Percentiles rank a stretch among this genome's conserved stretches.
Evolutionary conservation across 2,797 vertebrate species (phyloP).

Genomic region (Esox lucius): DNA sequence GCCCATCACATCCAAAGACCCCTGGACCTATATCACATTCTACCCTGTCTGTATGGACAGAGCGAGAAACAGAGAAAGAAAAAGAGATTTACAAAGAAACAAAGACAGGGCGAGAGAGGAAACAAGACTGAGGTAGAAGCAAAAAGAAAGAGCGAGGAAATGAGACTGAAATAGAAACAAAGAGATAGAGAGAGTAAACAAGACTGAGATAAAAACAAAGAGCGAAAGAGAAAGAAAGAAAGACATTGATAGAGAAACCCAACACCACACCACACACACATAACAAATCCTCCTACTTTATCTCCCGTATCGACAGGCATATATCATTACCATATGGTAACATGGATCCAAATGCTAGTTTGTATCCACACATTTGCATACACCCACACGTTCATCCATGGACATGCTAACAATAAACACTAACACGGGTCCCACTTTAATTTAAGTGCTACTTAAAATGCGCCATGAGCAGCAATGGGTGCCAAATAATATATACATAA

Average conservation of each 20-base stretch:
- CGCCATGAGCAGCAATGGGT: neutral
- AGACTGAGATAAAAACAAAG: neutral
- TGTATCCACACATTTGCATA: slow-evolving; percentile 56
- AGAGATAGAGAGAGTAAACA: too few relatives aligned
- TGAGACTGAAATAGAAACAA: too few relatives aligned
- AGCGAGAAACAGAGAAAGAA: too few relatives aligned
- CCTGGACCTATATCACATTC: too few relatives aligned
- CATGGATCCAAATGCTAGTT: slow-evolving; percentile 37
- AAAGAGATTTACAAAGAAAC: too few relatives aligned
- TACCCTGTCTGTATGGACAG: too few relatives aligned
- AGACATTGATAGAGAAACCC: neutral
- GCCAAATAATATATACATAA: neutral
- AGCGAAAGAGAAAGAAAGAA: slow-evolving; percentile 1
- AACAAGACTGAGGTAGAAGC: too few relatives aligned
- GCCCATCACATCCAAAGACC: too few relatives aligned
- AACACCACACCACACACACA: slow-evolving; percentile 10
- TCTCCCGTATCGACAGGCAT: neutral
- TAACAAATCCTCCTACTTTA: neutral
- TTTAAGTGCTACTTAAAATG: neutral
- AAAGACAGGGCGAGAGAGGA: too few relatives aligned
- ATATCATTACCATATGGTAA: slow-evolving; percentile 30
- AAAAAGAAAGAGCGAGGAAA: too few relatives aligned
- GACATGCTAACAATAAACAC: neutral
- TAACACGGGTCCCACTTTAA: neutral
- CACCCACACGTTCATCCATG: neutral